Conservation (phyloP, 2,888 invertebrate species). For the Lycaena phlaeas region DNA sequence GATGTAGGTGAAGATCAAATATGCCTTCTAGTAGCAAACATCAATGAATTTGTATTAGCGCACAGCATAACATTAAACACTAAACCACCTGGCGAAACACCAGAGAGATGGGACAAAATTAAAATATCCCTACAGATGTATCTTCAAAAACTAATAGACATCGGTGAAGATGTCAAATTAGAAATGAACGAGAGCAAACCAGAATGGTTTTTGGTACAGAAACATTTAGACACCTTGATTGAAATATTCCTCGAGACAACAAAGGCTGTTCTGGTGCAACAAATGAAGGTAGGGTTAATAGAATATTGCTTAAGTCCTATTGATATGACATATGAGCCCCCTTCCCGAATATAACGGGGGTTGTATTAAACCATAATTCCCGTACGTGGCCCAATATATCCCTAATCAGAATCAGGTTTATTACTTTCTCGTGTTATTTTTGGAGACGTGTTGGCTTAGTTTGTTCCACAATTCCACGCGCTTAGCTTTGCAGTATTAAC, state of each 20-base stretch:
- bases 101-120: conserved; percentile 64
- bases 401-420: too few relatives aligned
- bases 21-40: conserved; percentile 65
- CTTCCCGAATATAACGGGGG: too few relatives aligned
- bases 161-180: conserved; percentile 62
- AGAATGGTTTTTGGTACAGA: conserved; percentile 49
- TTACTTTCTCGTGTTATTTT: too few relatives aligned
- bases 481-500: too few relatives aligned
- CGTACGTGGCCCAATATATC: too few relatives aligned
- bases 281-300: conserved; percentile 67
- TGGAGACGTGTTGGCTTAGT: too few relatives aligned
- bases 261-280: conserved; percentile 70
- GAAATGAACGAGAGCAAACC: conserved; percentile 57
- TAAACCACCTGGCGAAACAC: conserved; percentile 62
- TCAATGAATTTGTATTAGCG: conserved; percentile 71
- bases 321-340: too few relatives aligned
- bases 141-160: conserved; percentile 58
- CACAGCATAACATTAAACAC: conserved; percentile 66
- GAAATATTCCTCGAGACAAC: conserved; percentile 73
- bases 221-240: conserved; percentile 64
- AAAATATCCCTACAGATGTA: conserved; percentile 59
- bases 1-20: conserved; percentile 53
- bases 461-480: too few relatives aligned
- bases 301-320: too few relatives aligned
- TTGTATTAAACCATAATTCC: too few relatives aligned